Evolutionary conservation across 2,113 vertebrate species (phyloP).

Genomic region (Paramisgurnus dabryanus): DNA sequence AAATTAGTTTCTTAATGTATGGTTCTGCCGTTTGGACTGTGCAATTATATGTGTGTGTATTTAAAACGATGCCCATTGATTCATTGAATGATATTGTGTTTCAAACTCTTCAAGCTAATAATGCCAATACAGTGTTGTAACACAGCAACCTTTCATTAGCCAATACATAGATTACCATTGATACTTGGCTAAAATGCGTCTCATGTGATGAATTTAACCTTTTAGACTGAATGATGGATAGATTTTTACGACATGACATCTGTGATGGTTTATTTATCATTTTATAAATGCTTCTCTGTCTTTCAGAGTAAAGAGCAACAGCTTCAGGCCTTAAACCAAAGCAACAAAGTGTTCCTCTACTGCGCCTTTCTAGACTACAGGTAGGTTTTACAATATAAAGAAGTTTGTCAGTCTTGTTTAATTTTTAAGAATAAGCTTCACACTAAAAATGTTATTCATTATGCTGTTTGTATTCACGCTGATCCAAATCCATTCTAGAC

Average conservation of each 20-base stretch:
- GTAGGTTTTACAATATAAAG: slow-evolving; percentile 67
- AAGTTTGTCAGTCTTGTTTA: background rate
- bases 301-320: slow-evolving; percentile 82
- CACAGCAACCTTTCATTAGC: background rate
- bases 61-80: background rate
- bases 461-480: background rate
- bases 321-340: slow-evolving; percentile 76
- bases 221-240: background rate
- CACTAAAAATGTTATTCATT: background rate
- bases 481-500: no score
- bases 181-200: background rate
- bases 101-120: background rate
- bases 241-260: background rate
- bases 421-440: background rate
- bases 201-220: background rate
- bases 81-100: background rate
- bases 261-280: slow-evolving; percentile 25
- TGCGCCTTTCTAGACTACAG: slow-evolving; percentile 95
- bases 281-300: slow-evolving; percentile 38
- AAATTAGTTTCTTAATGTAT: background rate
- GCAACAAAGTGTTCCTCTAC: slow-evolving; percentile 84
- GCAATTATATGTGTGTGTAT: background rate
- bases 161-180: background rate
- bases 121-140: background rate
- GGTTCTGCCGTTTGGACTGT: background rate